Evolutionary conservation across 2,888 invertebrate genomes (phyloP).

Genomic region (Auanema sp.): DNA sequence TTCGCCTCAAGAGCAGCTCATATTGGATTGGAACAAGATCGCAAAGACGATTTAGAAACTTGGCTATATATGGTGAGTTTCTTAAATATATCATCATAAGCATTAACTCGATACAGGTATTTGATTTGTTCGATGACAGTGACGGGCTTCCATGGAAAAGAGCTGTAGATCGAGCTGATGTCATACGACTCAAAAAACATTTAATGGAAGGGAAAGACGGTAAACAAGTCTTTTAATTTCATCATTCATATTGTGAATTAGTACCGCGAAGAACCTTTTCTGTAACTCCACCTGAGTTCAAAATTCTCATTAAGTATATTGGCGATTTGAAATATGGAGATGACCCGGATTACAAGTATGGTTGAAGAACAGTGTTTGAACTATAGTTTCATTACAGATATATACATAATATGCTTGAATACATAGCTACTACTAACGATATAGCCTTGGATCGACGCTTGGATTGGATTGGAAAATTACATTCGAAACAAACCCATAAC

Average conservation of each 20-base stretch:
- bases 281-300: constrained; percentile 3
- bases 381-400: no score
- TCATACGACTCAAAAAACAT: constrained; percentile 1
- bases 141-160: constrained; percentile 34
- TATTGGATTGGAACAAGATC: constrained; percentile 32
- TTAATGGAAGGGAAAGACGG: no score
- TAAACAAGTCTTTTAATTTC: no score
- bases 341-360: constrained; percentile 15
- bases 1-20: constrained; percentile 37
- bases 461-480: no score
- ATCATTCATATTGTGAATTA: no score
- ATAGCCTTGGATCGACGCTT: no score
- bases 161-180: constrained; percentile 15
- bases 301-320: constrained; percentile 12
- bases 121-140: constrained; percentile 30
- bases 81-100: no score
- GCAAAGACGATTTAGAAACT: constrained; percentile 41
- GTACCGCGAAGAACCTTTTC: not conserved
- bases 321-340: constrained; percentile 4
- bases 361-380: no score
- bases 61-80: constrained; percentile 38
- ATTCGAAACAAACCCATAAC: no score
- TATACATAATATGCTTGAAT: no score
- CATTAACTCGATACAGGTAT: constrained; percentile 20
- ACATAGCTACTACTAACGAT: no score